These are phyloP conservation scores for Phyllotreta cruciferae DNA, from an alignment of 2,888 invertebrate genomes.

Conservation along the genomic window DNA sequence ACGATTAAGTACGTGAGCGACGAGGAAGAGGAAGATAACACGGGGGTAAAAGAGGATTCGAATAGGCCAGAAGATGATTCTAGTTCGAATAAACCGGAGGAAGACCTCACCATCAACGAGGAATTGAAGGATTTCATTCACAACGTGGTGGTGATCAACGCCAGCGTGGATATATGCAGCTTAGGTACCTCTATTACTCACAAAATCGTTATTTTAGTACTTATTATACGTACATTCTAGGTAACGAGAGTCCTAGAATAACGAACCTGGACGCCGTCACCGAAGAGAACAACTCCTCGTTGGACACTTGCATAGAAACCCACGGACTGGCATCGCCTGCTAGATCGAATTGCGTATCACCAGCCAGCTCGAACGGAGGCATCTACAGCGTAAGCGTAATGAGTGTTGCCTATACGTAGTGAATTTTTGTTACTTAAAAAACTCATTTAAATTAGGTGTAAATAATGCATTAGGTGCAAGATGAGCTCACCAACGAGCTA, in stretches of 20 bases:
- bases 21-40: conserved; percentile 41
- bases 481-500: too few relatives aligned
- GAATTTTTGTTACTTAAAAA: too few relatives aligned
- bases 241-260: conserved; percentile 63
- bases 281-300: conserved; percentile 64
- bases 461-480: too few relatives aligned
- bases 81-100: conserved; percentile 19
- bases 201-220: too few relatives aligned
- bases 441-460: too few relatives aligned
- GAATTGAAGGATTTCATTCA: conserved; percentile 59
- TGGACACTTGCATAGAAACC: conserved; percentile 59
- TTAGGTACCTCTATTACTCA: conserved; percentile 40
- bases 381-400: conserved; percentile 87
- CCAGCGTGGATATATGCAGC: conserved; percentile 69
- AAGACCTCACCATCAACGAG: conserved; percentile 36
- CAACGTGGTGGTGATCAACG: conserved; percentile 76
- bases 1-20: conserved; percentile 57
- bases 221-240: conserved; percentile 27
- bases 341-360: conserved; percentile 74
- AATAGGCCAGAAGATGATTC: conserved; percentile 14
- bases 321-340: conserved; percentile 59
- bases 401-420: too few relatives aligned
- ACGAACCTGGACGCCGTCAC: conserved; percentile 65
- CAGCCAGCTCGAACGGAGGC: conserved; percentile 90
- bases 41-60: conserved; percentile 17